Conservation (phyloP, 2,888 invertebrate genomes). For the Dorcus parallelipipedus region DNA sequence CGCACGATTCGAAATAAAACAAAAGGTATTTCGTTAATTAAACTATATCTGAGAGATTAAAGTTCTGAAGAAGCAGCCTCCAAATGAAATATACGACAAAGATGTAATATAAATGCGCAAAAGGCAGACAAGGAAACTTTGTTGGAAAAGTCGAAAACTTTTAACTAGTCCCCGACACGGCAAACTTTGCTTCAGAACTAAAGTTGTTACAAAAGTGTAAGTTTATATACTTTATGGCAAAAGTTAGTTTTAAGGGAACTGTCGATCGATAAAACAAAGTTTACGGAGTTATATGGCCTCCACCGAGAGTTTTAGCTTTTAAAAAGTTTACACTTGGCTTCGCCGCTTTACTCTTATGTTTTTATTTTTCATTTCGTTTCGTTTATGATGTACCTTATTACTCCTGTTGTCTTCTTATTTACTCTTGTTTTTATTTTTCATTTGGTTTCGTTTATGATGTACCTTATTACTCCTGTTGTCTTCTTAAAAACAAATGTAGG, state of each 20-base stretch:
- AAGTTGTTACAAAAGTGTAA: conserved; percentile 53
- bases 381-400: too few relatives aligned
- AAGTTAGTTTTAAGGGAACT: conserved; percentile 46
- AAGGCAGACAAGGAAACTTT: conserved; percentile 32
- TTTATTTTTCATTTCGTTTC: background rate
- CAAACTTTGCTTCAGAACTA: conserved; percentile 34
- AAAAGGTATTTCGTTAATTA: conserved; percentile 41
- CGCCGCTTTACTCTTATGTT: background rate
- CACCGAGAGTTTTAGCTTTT: conserved; percentile 18
- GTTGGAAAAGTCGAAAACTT: conserved; percentile 38
- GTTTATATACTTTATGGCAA: conserved; percentile 52
- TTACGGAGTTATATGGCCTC: conserved; percentile 11
- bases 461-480: too few relatives aligned
- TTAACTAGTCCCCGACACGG: conserved; percentile 44
- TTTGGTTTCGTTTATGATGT: too few relatives aligned
- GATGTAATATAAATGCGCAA: conserved; percentile 22
- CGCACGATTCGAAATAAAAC: conserved; percentile 28
- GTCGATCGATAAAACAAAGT: conserved; percentile 24
- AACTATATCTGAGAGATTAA: conserved; percentile 41
- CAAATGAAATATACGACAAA: conserved; percentile 36
- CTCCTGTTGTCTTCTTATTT: background rate
- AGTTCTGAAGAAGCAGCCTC: conserved; percentile 36
- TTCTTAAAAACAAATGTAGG: too few relatives aligned
- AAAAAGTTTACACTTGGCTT: conserved; percentile 17
- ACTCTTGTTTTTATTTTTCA: conserved; percentile 2